Base-by-base conservation (phyloP, 2,113 vertebrate species). In the Eonycteris spelaea region DNA sequence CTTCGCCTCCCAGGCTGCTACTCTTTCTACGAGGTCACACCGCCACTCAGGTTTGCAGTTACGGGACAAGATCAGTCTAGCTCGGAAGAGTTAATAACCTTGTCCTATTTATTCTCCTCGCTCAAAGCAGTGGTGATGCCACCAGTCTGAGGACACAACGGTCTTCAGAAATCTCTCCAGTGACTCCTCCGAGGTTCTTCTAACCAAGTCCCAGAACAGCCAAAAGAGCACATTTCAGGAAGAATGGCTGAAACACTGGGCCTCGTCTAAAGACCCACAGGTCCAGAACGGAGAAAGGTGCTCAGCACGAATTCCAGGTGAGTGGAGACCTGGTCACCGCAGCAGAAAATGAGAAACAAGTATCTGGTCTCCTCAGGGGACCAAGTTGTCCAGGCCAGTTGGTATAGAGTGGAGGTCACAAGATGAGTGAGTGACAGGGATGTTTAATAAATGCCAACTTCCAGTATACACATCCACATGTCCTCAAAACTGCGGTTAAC, bases 31-130 rank as follows among this genome's bases (percentile, higher is more conserved):
- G 3, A 75, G 6, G 55, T 21, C 43, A 70, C 51, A 35, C 40
- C 2, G 0, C 15, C 43, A 61, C 30, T 48, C 78, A 28, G 0
- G 6, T 73, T n/a, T 0, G 1, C 40, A 63, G 30, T 0, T 21
- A 30, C 53, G 38, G 63, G 9, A 48, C 75, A 0, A 59, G 8
- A 21, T 3, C 86, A 38, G 35, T 24, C 67, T 68, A 74, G 30
- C 40, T 61, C 28, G 18, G 86, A 88, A 68, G 28, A 48, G 33
- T 18, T 43, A 43, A 7, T 40, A 16, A 86, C 28, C 38, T 21
- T 35, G 33, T 19, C 55, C 26, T 33, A 26, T 45, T 67, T 35
- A 22, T 18, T 48, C 28, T 73, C 83, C 48, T 40, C n/a, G 38
- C 30, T 95, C 45, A 28, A 74, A 40, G 70, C 4, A 75, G 15